phyloP scores from a whole-genome alignment of 2,113 vertebrate genomes.

The Pandion haliaetus region DNA sequence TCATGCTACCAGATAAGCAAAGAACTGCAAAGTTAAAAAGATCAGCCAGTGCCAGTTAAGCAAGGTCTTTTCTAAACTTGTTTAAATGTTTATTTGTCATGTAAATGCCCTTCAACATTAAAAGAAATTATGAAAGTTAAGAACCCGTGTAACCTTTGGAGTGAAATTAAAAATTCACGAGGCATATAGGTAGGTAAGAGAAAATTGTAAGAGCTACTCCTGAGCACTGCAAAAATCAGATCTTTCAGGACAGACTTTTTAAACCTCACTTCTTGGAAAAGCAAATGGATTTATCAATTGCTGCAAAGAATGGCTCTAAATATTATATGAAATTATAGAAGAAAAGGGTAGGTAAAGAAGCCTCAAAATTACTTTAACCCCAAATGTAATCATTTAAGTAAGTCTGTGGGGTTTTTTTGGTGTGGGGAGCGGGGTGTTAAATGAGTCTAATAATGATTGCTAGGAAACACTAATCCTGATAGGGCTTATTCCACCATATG shows the following conservation, averaged over 20 bases:
- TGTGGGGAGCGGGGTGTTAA: not conserved
- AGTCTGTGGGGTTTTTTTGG: accelerated
- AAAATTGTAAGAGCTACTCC: not conserved
- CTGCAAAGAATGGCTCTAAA: not conserved
- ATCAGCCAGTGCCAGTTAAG: not conserved
- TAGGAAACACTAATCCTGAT: not conserved
- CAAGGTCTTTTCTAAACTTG: not conserved
- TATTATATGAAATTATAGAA: not conserved
- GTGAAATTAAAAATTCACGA: not conserved
- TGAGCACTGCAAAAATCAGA: not conserved
- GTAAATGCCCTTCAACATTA: not conserved
- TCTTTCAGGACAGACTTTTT: not conserved
- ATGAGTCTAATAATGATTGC: not conserved
- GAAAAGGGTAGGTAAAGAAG: not conserved
- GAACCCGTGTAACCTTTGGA: not conserved
- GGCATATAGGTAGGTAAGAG: not conserved
- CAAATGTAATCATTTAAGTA: not conserved
- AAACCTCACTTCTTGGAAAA: not conserved
- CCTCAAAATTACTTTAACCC: not conserved
- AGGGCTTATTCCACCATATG: not conserved
- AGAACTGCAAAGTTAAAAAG: not conserved
- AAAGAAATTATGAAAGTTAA: not conserved
- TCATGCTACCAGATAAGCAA: not conserved
- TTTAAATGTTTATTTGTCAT: not conserved
- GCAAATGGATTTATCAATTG: not conserved